phyloP scores from a whole-genome alignment of 2,888 invertebrate species.

The Athripsodes cinereus region DNA sequence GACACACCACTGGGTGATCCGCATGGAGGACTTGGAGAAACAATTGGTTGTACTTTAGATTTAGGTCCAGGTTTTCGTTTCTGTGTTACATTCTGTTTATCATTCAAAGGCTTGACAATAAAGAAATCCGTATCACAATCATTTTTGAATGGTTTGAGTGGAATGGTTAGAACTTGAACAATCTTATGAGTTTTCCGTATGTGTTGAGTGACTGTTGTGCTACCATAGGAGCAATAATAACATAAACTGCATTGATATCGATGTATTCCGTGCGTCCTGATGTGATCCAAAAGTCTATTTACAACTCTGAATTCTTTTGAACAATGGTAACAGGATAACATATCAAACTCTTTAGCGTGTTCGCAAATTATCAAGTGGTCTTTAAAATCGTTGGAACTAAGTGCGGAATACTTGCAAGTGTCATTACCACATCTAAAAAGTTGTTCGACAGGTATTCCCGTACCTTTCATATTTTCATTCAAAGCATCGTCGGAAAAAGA shows the following conservation, averaged over 20 bases:
- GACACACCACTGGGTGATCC: background rate
- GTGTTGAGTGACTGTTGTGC: conserved; percentile 38
- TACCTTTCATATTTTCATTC: conserved; percentile 20
- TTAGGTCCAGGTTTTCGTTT: conserved; percentile 30
- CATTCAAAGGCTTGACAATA: conserved; percentile 38
- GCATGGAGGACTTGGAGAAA: background rate
- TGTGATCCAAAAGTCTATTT: conserved; percentile 49
- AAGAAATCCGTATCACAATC: conserved; percentile 44
- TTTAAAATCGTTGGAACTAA: conserved; percentile 35
- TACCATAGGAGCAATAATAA: conserved; percentile 26
- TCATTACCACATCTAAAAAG: conserved; percentile 48
- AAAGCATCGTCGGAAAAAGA: background rate
- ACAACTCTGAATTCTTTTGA: conserved; percentile 40
- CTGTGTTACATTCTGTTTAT: conserved; percentile 26
- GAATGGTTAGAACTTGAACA: conserved; percentile 36
- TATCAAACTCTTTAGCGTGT: conserved; percentile 28
- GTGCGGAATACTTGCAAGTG: conserved; percentile 38
- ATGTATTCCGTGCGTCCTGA: conserved; percentile 53
- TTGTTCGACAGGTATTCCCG: conserved; percentile 38
- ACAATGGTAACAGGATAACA: conserved; percentile 48
- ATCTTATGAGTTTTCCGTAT: conserved; percentile 49
- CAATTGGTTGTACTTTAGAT: background rate
- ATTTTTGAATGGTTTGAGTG: conserved; percentile 42
- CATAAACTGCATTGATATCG: conserved; percentile 57
- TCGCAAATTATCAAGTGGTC: conserved; percentile 39